Conservation (phyloP, 2,113 vertebrate genomes). For the Gymnobelideus leadbeateri region DNA sequence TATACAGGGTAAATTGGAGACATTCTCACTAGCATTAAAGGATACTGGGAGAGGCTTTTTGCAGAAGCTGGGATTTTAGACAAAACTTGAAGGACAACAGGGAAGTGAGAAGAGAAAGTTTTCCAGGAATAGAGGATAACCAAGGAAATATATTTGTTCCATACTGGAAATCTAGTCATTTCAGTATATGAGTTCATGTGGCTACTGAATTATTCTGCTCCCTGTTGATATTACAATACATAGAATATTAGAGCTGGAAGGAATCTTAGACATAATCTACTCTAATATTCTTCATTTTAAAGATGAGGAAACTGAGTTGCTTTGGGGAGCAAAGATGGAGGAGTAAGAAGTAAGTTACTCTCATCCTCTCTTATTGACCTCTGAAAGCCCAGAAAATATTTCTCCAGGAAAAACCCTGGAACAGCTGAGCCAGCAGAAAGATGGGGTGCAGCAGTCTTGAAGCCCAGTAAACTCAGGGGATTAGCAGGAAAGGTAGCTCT, state of each 20-base stretch:
- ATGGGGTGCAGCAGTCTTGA: too few relatives aligned
- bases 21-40: neutral
- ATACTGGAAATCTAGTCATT: neutral
- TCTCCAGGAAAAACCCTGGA: too few relatives aligned
- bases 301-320: neutral
- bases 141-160: too few relatives aligned
- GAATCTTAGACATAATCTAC: neutral
- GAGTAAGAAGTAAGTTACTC: too few relatives aligned
- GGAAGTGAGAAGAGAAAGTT: neutral
- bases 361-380: too few relatives aligned
- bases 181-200: neutral
- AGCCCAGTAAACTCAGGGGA: too few relatives aligned
- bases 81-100: neutral
- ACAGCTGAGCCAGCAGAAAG: too few relatives aligned
- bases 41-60: neutral
- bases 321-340: too few relatives aligned
- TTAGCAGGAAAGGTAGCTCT: too few relatives aligned
- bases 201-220: neutral
- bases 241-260: neutral
- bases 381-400: too few relatives aligned
- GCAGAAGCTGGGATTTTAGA: neutral
- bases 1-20: neutral
- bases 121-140: neutral
- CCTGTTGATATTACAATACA: neutral
- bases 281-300: neutral